Conservation (phyloP, 2,888 invertebrate species). For the Aleiodes leptofemur region DNA sequence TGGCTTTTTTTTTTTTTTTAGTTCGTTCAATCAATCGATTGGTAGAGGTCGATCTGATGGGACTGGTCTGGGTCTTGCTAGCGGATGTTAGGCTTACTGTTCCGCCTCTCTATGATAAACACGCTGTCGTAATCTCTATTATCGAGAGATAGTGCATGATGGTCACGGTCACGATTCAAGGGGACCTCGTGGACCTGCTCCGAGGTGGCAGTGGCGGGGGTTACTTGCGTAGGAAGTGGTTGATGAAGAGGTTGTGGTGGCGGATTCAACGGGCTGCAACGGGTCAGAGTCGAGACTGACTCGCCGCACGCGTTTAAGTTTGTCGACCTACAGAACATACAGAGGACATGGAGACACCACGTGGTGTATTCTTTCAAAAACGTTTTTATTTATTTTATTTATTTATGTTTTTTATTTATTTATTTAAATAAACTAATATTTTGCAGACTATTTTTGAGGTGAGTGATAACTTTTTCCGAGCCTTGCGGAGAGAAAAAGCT, state of each 20-base stretch:
- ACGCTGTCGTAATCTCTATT: slow-evolving; percentile 85
- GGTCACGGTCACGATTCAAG: slow-evolving; percentile 75
- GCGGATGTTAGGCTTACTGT: slow-evolving; percentile 76
- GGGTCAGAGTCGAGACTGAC: slow-evolving; percentile 76
- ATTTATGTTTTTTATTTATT: slow-evolving; percentile 7
- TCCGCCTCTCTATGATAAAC: slow-evolving; percentile 81
- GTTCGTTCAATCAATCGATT: slow-evolving; percentile 31
- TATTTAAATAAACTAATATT: slow-evolving; percentile 7
- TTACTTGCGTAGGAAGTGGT: slow-evolving; percentile 75
- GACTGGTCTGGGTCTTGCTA: slow-evolving; percentile 62
- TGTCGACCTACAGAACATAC: slow-evolving; percentile 75
- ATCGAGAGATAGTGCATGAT: slow-evolving; percentile 74
- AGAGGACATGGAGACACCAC: slow-evolving; percentile 73
- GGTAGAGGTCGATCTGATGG: slow-evolving; percentile 48
- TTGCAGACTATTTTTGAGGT: neutral
- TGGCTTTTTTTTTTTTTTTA: slow-evolving; percentile 29
- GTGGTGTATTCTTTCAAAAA: slow-evolving; percentile 58
- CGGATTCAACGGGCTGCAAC: slow-evolving; percentile 76
- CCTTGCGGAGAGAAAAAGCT: slow-evolving; percentile 35
- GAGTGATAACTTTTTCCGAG: slow-evolving; percentile 16
- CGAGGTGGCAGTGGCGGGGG: slow-evolving; percentile 74
- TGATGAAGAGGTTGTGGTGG: slow-evolving; percentile 72
- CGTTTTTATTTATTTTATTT: slow-evolving; percentile 52
- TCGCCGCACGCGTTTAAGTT: slow-evolving; percentile 75
- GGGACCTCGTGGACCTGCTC: slow-evolving; percentile 74